Percentiles rank a stretch among this genome's conserved stretches.
phyloP scores from a whole-genome alignment of 2,797 vertebrate species.

The Odontamblyopus rebecca region DNA sequence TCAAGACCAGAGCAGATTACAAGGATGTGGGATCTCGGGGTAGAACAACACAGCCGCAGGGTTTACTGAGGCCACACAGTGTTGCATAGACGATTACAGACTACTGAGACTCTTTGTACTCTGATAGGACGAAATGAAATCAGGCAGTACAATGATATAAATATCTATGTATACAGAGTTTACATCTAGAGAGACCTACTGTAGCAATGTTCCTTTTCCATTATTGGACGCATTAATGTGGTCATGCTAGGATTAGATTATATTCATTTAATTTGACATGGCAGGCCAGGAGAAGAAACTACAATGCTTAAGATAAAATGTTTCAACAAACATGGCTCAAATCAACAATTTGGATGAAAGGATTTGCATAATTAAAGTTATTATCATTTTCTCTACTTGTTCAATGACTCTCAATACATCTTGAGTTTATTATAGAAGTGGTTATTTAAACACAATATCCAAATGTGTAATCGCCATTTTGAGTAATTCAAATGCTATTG shows the following conservation, averaged over 20 bases:
- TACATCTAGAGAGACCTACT: neutral
- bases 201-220: neutral
- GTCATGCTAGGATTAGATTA: neutral
- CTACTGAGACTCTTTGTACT: slow-evolving; percentile 13
- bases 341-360: too few species aligned
- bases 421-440: neutral
- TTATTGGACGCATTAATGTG: neutral
- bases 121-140: neutral
- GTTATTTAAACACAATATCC: neutral
- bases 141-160: neutral
- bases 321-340: too few species aligned
- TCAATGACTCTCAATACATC: neutral
- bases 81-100: slow-evolving; percentile 23
- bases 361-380: too few species aligned
- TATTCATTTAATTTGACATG: neutral
- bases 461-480: neutral
- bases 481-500: neutral
- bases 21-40: slow-evolving; percentile 25
- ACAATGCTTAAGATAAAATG: too few species aligned
- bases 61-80: slow-evolving; percentile 12
- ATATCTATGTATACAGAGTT: neutral
- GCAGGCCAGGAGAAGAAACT: neutral
- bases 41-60: slow-evolving; percentile 17
- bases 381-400: neutral
- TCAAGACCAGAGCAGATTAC: slow-evolving; percentile 36